Evolutionary conservation across 2,113 vertebrate genomes (phyloP), one percentile per base, ranked within the genome.

Genomic region (Amia ocellicauda): DNA sequence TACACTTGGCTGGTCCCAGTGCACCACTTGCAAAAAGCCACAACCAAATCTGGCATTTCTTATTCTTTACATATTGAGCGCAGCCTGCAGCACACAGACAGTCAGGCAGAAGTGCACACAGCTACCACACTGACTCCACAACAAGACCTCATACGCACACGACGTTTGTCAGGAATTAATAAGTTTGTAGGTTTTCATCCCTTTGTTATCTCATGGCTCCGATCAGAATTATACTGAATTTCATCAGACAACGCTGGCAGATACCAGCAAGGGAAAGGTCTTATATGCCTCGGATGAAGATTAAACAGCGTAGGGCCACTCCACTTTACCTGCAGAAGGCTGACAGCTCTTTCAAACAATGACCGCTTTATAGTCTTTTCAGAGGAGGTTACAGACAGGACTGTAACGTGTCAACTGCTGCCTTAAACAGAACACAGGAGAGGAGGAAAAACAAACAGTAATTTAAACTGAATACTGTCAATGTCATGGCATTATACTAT

Each of bases 371-470:
- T 54, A 70, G 53, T 41, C 23, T 65, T 40, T 66, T 45, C 52
- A n/a, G n/a, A n/a, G n/a, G n/a, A n/a, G n/a, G n/a, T 51, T 65
- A 70, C 62, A 73, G 75, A 80, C 69, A 56, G 62, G 55, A 70
- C 66, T 71, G 58, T 73, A 66, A 77, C 64, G 69, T n/a, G 61
- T 71, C 7, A 47, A 47, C 14, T 16, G 10, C 45, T 47, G 60
- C 69, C 24, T 13, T 62, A 57, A 42, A 49, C 42, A 63, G 26
- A 70, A 75, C 65, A 72, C 62, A 41, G 52, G 62, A 40, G 27
- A 1, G 42, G n/a, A n/a, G 5, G 71, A 69, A 65, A 69, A 71
- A 67, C 51, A 62, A 70, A 62, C 23, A 52, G 62, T 63, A 53
- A 53, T 54, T 54, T 36, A 24, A 50, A 7, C 13, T 55, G 24